Evolutionary conservation across 2,797 vertebrate genomes (phyloP), one percentile per base, ranked within the genome.

Genomic region (Gymnodraco acuticeps): DNA sequence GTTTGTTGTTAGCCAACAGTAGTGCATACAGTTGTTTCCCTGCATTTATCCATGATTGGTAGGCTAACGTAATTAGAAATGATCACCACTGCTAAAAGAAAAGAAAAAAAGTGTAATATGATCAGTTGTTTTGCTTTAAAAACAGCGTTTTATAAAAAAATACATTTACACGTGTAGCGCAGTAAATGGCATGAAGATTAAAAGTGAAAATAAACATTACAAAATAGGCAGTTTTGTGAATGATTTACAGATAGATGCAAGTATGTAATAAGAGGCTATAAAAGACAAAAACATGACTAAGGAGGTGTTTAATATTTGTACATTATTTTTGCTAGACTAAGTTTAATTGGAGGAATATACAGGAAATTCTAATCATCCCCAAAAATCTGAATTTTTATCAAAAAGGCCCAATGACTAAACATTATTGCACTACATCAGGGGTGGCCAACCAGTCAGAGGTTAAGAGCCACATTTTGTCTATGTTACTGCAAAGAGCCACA

Each of bases 1-100:
- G 50, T 78, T 80, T 71, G n/a, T 51, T 60, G 65, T 74, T 58
- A 14, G 64, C 64, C 58, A 79, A 71, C 20, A 54, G 70, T 70
- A 60, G 61, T 66, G 53, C 17, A 73, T 65, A 51, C 55, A 76
- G 50, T 68, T 78, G 82, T 78, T 80, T 69, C n/a, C 51, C 54
- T 78, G 17, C 64, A 82, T 76, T 70, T 70, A 67, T 75, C 55
- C 46, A 50, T 56, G 33, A 78, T 58, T 68, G 50, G 66, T 60
- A 59, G 23, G 20, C 51, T 48, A 51, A 56, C 16, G 73, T 61
- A 68, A 78, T 75, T 52, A 76, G 42, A 76, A 83, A 70, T 70
- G 38, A 82, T 75, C 62, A 31, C 60, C 20, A 54, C 42, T 54
- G 67, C 19, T 67, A 64, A 61, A 54, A 69, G 16, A 31, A 48